These are phyloP conservation scores for Megaceryle torquata DNA, from an alignment of 2,113 vertebrate species.

Conservation along the genomic window DNA sequence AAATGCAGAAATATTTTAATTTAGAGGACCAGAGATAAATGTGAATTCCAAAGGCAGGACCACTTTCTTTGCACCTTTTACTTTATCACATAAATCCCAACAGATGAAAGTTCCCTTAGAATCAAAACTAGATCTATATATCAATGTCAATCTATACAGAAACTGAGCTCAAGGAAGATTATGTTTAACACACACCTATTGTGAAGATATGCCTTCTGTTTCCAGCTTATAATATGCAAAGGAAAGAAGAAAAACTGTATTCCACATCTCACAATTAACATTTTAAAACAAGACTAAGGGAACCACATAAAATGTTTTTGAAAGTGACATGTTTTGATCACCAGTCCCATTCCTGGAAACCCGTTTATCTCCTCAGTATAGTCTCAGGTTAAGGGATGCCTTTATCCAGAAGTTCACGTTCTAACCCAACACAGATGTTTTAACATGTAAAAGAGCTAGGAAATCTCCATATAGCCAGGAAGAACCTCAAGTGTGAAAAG, in stretches of 20 bases:
- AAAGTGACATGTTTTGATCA: neutral
- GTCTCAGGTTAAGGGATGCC: neutral
- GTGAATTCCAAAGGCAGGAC: neutral
- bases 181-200: neutral
- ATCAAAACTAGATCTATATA: conserved; percentile 36
- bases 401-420: neutral
- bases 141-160: conserved; percentile 32
- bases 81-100: conserved; percentile 38
- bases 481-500: conserved; percentile 1
- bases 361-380: neutral
- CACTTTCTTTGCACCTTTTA: neutral
- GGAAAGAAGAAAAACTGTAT: neutral
- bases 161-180: conserved; percentile 37
- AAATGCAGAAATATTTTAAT: neutral
- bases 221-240: conserved; percentile 33
- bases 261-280: conserved; percentile 13
- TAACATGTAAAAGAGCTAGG: neutral
- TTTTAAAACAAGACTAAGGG: conserved; percentile 47
- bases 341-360: neutral
- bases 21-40: neutral
- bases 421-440: conserved; percentile 42
- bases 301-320: neutral
- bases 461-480: neutral
- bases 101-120: conserved; percentile 28
- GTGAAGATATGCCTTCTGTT: neutral